phyloP scores from a whole-genome alignment of 2,113 vertebrate genomes.

The Chionomys nivalis region DNA sequence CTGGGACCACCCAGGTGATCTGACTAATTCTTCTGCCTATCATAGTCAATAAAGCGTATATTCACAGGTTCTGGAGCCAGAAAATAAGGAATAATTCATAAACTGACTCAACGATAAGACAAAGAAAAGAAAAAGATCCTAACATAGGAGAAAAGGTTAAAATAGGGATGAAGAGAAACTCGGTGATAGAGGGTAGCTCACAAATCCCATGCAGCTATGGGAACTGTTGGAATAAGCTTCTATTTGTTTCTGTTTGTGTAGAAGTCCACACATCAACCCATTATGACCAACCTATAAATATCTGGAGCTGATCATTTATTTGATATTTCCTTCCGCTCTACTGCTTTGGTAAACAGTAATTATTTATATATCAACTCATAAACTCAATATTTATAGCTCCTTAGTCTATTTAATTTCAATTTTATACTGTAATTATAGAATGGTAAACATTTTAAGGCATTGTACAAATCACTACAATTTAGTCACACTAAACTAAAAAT shows the following conservation, averaged over 20 bases:
- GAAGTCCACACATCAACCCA: not conserved
- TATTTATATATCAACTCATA: slow-evolving; percentile 9
- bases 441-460: slow-evolving; percentile 25
- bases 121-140: not conserved
- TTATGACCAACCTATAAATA: not conserved
- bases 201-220: not conserved
- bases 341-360: not conserved
- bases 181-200: too few relatives aligned
- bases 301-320: not conserved
- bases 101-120: not conserved
- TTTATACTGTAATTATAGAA: not conserved
- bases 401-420: not conserved
- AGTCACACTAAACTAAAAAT: slow-evolving; percentile 33
- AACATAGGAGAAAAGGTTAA: not conserved
- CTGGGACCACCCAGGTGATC: not conserved
- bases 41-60: not conserved
- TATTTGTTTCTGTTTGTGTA: not conserved
- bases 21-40: not conserved
- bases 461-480: not conserved
- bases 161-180: not conserved
- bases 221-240: not conserved
- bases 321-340: not conserved
- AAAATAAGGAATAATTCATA: not conserved
- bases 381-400: not conserved
- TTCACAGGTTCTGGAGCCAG: not conserved